A percentile compares a stretch with the other conserved stretches of the same genome.
phyloP scores from a whole-genome alignment of 2,113 vertebrate genomes.

The Paramormyrops kingsleyae region DNA sequence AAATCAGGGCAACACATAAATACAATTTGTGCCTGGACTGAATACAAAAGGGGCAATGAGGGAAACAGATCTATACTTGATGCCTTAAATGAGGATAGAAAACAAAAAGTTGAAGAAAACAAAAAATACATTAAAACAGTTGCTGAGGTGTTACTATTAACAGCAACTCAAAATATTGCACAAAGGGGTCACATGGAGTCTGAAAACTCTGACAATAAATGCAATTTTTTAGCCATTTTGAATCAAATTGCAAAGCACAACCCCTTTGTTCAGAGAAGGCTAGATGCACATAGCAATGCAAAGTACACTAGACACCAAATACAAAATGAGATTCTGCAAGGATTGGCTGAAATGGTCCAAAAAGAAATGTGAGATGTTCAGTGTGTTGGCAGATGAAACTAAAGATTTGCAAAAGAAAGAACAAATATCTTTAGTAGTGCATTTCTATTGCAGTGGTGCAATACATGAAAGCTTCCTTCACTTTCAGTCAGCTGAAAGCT shows the following conservation, averaged over 20 bases:
- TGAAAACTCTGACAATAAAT: not conserved
- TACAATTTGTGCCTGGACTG: no score
- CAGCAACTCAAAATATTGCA: constrained; percentile 21
- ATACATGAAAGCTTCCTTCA: not conserved
- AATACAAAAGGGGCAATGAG: no score
- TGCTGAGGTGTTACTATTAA: not conserved
- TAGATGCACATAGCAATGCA: not conserved
- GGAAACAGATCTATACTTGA: no score
- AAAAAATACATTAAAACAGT: not conserved
- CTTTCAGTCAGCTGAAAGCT: constrained; percentile 3
- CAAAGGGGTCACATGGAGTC: constrained; percentile 15
- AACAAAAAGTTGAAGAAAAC: no score
- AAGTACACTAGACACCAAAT: not conserved
- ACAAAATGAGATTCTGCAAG: not conserved
- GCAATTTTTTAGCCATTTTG: not conserved
- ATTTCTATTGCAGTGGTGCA: constrained; percentile 7
- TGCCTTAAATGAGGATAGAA: no score
- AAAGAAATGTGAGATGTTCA: not conserved
- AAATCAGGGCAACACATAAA: no score
- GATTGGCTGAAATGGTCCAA: constrained; percentile 2
- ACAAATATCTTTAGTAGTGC: constrained; percentile 18
- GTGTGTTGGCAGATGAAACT: constrained; percentile 13
- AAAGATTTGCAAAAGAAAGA: constrained; percentile 21
- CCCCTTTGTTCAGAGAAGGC: no score
- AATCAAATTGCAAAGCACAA: not conserved